Evolutionary conservation across 2,888 invertebrate species (phyloP).

Genomic region (Dorcus hopei): DNA sequence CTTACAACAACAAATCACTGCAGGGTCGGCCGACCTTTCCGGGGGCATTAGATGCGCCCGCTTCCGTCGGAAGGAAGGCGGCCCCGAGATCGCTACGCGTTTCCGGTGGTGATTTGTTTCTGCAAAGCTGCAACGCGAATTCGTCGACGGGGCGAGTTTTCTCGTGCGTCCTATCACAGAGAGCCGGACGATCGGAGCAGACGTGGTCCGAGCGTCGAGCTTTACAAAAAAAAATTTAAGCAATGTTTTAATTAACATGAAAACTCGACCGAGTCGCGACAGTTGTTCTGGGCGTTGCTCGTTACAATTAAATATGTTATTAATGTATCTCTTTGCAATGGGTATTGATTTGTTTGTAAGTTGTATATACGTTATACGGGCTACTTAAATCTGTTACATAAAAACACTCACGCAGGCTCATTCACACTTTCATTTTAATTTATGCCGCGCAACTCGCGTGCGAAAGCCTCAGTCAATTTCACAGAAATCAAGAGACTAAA

Average conservation of each 20-base stretch:
- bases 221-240: conserved; percentile 12
- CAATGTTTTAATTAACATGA: conserved; percentile 1
- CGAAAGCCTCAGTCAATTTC: conserved; percentile 22
- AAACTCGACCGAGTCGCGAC: conserved; percentile 16
- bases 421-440: conserved; percentile 21
- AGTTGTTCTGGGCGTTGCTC: conserved; percentile 18
- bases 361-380: conserved; percentile 39
- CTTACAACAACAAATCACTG: conserved; percentile 5
- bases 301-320: conserved; percentile 26
- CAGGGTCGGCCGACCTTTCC: conserved; percentile 5
- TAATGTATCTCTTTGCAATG: conserved; percentile 28
- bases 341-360: conserved; percentile 30
- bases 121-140: conserved; percentile 30
- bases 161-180: conserved; percentile 21
- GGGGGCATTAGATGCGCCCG: conserved; percentile 22
- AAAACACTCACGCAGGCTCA: conserved; percentile 23
- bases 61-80: conserved; percentile 2
- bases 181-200: conserved; percentile 11
- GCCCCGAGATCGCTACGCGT: not conserved
- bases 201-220: conserved; percentile 14
- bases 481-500: conserved; percentile 24
- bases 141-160: not conserved
- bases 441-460: conserved; percentile 22
- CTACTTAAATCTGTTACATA: conserved; percentile 36
- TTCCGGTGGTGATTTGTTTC: conserved; percentile 26